Conservation (phyloP, 2,888 invertebrate genomes). For the Leptinotarsa haldemani region DNA sequence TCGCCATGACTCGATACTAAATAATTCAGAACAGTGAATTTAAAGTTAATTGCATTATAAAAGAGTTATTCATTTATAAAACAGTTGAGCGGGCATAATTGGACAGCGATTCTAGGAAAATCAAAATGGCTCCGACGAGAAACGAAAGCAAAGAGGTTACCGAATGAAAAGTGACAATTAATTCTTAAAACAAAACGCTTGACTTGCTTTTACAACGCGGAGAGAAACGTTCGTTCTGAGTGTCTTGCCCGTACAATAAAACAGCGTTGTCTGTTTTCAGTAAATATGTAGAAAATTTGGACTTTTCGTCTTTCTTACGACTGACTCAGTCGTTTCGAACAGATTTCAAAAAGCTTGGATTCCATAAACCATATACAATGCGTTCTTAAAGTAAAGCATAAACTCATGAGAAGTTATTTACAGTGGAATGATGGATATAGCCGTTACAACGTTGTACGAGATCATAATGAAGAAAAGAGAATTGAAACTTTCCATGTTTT, state of each 20-base stretch:
- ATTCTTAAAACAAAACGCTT: slow-evolving; percentile 64
- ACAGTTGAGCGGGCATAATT: slow-evolving; percentile 62
- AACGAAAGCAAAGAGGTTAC: slow-evolving; percentile 58
- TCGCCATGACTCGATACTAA: slow-evolving; percentile 54
- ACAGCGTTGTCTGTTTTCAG: neutral
- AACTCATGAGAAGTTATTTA: too few relatives aligned
- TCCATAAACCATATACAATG: too few relatives aligned
- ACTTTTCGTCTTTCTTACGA: too few relatives aligned
- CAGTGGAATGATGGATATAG: too few relatives aligned
- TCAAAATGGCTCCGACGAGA: slow-evolving; percentile 63
- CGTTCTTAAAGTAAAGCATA: too few relatives aligned
- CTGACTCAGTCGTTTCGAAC: too few relatives aligned
- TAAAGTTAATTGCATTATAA: slow-evolving; percentile 61
- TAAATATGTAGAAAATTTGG: too few relatives aligned
- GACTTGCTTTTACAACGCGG: slow-evolving; percentile 52
- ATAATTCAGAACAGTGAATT: slow-evolving; percentile 55
- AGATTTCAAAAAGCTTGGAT: too few relatives aligned
- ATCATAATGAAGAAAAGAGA: too few relatives aligned
- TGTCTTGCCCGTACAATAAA: slow-evolving; percentile 48
- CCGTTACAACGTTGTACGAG: too few relatives aligned
- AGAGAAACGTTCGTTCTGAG: slow-evolving; percentile 43
- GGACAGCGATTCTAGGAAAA: slow-evolving; percentile 62
- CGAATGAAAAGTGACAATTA: slow-evolving; percentile 63
- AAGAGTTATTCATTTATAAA: slow-evolving; percentile 63
- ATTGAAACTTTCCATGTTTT: too few relatives aligned